Conservation (phyloP, 1,140 invertebrate genomes). For the Holotrichia oblita region DNA sequence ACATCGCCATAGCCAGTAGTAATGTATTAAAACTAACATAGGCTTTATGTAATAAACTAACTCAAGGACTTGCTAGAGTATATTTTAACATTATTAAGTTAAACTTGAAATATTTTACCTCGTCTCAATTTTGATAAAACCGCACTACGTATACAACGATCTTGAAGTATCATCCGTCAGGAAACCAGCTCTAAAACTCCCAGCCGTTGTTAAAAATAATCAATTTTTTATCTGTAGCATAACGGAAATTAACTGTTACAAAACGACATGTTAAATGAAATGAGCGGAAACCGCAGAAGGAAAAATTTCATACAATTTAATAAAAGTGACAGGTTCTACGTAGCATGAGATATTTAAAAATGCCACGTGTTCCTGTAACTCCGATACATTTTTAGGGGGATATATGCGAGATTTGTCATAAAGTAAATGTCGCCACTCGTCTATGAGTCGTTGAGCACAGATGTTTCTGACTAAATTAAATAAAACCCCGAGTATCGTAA, state of each 20-base stretch:
- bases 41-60: too few species aligned
- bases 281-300: constrained; percentile 15
- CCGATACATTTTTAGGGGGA: constrained; percentile 1
- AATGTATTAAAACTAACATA: too few species aligned
- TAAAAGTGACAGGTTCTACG: constrained; percentile 25
- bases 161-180: too few species aligned
- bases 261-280: constrained; percentile 24
- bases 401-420: constrained; percentile 7
- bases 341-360: constrained; percentile 24
- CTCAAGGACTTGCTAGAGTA: too few species aligned
- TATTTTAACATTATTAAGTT: too few species aligned
- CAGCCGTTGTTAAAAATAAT: background rate
- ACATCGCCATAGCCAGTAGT: too few species aligned
- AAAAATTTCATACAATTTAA: constrained; percentile 20
- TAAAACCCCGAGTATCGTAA: constrained; percentile 4
- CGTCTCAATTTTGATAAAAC: too few species aligned
- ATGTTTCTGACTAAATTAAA: constrained; percentile 37
- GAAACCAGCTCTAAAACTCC: too few species aligned
- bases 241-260: constrained; percentile 15
- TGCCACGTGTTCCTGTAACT: constrained; percentile 7
- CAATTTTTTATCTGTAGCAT: background rate
- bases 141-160: too few species aligned
- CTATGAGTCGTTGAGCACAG: constrained; percentile 30
- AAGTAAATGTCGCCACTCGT: constrained; percentile 24
- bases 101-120: too few species aligned